phyloP scores from a whole-genome alignment of 2,113 vertebrate species.

The Microtus ochrogaster region DNA sequence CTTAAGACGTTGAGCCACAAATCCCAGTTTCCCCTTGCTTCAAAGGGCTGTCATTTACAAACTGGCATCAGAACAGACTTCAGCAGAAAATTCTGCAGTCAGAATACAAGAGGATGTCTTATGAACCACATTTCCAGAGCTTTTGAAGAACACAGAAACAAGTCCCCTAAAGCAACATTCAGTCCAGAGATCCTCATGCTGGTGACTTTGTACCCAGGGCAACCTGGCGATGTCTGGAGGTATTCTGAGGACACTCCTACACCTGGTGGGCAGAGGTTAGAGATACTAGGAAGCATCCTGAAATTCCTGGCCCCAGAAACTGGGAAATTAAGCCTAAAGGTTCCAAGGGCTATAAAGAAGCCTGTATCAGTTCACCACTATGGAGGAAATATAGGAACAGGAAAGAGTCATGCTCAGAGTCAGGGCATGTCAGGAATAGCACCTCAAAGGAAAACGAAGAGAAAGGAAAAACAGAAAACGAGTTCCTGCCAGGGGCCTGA shows the following conservation, averaged over 20 bases:
- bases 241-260: not conserved
- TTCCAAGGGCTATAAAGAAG: not conserved
- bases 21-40: not conserved
- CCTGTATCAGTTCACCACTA: fast-evolving
- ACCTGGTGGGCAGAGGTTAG: not conserved
- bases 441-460: not conserved
- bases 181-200: not conserved
- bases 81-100: not conserved
- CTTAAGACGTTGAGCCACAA: not conserved
- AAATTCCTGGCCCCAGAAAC: not conserved
- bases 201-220: not conserved
- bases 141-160: not conserved
- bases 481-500: not conserved
- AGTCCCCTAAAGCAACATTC: no score
- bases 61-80: not conserved
- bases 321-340: not conserved
- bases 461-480: not conserved
- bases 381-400: fast-evolving
- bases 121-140: no score
- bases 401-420: no score
- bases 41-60: not conserved
- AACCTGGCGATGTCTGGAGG: not conserved
- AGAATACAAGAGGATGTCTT: not conserved
- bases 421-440: no score
- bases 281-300: not conserved